Percentiles rank a stretch among this genome's conserved stretches.
These are phyloP conservation scores for Pseudomyrmex flavicornis DNA, from an alignment of 1,140 invertebrate species.

Conservation along the genomic window DNA sequence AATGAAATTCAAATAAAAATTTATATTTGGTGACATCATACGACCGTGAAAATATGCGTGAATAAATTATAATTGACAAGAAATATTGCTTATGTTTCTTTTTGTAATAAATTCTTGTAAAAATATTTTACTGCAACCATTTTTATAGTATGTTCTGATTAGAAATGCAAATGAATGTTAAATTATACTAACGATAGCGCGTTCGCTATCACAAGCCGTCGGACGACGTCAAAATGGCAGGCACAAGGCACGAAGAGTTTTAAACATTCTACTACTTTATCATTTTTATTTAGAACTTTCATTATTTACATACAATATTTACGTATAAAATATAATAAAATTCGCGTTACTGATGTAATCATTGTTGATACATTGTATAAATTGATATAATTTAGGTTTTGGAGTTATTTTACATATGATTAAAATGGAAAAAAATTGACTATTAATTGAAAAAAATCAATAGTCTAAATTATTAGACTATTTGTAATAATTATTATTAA, in stretches of 20 bases:
- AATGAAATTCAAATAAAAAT: not conserved
- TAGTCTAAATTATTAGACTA: too few species aligned
- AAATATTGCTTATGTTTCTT: conserved; percentile 12
- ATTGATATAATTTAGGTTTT: not conserved
- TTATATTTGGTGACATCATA: not conserved
- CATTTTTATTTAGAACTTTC: not conserved
- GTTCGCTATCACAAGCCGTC: conserved; percentile 4
- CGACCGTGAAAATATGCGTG: not conserved
- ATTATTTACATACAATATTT: conserved; percentile 5
- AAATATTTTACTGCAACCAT: conserved; percentile 20
- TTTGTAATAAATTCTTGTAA: conserved; percentile 24
- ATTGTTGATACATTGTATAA: too few species aligned
- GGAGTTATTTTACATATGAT: too few species aligned
- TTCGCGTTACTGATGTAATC: not conserved
- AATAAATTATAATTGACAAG: conserved; percentile 4
- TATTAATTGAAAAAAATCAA: too few species aligned
- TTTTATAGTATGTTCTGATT: conserved; percentile 20
- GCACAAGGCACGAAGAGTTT: not conserved
- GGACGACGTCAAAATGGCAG: conserved; percentile 17
- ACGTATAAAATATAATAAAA: not conserved
- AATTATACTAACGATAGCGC: not conserved
- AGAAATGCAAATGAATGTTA: conserved; percentile 29
- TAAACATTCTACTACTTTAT: not conserved
- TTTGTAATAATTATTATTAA: too few species aligned
- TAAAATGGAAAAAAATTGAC: too few species aligned